A percentile compares a stretch with the other conserved stretches of the same genome.
Evolutionary conservation across 2,888 invertebrate species (phyloP).

Genomic region (Drosophila setosimentum): DNA sequence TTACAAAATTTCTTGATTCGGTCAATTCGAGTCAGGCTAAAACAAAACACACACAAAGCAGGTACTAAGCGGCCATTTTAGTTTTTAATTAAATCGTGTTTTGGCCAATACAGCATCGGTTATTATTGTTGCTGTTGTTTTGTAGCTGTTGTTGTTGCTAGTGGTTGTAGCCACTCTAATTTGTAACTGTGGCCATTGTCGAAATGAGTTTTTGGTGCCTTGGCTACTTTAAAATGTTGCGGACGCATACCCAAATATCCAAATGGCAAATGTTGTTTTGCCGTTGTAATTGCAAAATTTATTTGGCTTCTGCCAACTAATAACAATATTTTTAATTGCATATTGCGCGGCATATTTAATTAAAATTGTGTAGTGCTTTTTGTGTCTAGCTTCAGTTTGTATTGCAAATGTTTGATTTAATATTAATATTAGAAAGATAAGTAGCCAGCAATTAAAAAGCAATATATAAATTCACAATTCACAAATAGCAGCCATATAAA

Average conservation of each 20-base stretch:
- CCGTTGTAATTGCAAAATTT: conserved; percentile 72
- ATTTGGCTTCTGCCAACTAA: conserved; percentile 71
- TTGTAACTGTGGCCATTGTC: conserved; percentile 46
- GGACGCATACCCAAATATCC: conserved; percentile 44
- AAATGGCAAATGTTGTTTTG: conserved; percentile 40
- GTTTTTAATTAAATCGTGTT: conserved; percentile 73
- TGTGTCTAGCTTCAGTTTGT: conserved; percentile 3
- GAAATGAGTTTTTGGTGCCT: conserved; percentile 62
- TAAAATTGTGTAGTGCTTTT: conserved; percentile 40
- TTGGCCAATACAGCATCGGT: conserved; percentile 49
- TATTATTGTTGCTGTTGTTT: conserved; percentile 44
- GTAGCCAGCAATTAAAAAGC: not conserved
- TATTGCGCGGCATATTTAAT: conserved; percentile 59
- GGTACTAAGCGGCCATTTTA: conserved; percentile 60
- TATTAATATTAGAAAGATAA: conserved; percentile 1
- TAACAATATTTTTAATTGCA: conserved; percentile 71
- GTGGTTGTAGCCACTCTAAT: conserved; percentile 58
- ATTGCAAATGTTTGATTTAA: conserved; percentile 16
- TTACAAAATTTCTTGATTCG: conserved; percentile 69
- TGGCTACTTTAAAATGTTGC: conserved; percentile 48
- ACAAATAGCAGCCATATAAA: not conserved
- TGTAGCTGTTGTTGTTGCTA: conserved; percentile 38
- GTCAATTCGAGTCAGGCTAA: conserved; percentile 16
- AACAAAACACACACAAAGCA: conserved; percentile 42
- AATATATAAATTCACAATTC: too few relatives aligned